Percentiles rank a stretch among this genome's conserved stretches.
Conservation (phyloP, 2,888 invertebrate genomes). For the Proisotoma minuta region DNA sequence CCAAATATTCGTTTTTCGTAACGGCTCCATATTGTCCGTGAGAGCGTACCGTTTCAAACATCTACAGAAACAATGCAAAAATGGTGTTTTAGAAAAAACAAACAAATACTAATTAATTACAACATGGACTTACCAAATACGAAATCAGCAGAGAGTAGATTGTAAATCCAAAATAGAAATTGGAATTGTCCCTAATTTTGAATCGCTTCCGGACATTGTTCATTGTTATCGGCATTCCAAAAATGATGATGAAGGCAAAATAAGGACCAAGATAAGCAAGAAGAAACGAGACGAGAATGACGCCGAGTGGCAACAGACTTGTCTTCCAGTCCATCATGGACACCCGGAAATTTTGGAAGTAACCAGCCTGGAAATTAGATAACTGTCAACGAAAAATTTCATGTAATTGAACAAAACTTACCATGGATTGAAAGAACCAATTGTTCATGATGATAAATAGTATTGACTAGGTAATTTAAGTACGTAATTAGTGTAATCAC, state of each 20-base stretch:
- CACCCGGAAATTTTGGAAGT: too few relatives aligned
- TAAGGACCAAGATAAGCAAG: background rate
- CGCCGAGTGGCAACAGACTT: background rate
- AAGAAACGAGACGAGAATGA: background rate
- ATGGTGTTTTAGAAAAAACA: background rate
- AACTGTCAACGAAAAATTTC: too few relatives aligned
- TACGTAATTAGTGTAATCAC: too few relatives aligned
- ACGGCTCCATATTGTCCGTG: background rate
- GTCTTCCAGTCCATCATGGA: background rate
- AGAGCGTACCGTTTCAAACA: background rate
- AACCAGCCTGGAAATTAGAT: too few relatives aligned
- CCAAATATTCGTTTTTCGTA: background rate
- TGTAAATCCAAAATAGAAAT: conserved; percentile 33
- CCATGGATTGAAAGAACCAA: too few relatives aligned
- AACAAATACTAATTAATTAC: background rate
- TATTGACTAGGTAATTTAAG: too few relatives aligned
- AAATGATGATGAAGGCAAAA: background rate
- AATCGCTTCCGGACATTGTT: conserved; percentile 1
- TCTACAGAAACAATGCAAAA: background rate
- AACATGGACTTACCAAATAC: conserved; percentile 24
- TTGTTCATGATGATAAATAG: too few relatives aligned
- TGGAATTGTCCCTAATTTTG: conserved; percentile 21
- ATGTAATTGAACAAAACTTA: too few relatives aligned
- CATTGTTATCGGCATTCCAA: background rate
- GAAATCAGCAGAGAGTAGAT: conserved; percentile 22